Conservation (phyloP, 2,113 vertebrate species). For the Sinocyclocheilus anshuiensis region DNA sequence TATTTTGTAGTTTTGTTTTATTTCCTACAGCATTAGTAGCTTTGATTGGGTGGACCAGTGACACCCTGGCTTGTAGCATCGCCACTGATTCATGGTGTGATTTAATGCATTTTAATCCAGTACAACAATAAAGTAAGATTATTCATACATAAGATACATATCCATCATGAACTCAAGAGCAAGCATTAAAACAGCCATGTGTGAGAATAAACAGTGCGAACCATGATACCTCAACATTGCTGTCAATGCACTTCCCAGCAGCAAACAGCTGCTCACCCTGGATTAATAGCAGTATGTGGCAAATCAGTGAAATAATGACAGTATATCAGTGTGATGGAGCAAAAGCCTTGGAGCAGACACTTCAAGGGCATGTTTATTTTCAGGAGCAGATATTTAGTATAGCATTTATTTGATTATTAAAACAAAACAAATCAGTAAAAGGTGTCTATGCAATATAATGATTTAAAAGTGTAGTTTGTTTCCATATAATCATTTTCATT, state of each 20-base stretch:
- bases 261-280: constrained; percentile 3
- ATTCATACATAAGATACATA: not conserved
- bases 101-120: not conserved
- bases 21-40: too few relatives aligned
- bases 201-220: not conserved
- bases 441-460: not conserved
- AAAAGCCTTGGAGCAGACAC: constrained; percentile 15
- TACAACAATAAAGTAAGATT: not conserved
- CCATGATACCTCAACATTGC: not conserved
- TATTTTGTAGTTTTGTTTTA: too few relatives aligned
- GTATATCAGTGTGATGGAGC: constrained; percentile 11
- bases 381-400: constrained; percentile 43
- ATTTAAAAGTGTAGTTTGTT: not conserved
- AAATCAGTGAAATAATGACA: constrained; percentile 34
- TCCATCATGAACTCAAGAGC: not conserved
- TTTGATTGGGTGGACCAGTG: too few relatives aligned
- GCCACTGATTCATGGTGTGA: not conserved
- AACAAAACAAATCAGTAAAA: not conserved
- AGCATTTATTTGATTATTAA: constrained; percentile 27
- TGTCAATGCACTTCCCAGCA: not conserved
- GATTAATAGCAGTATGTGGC: not conserved
- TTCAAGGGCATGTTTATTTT: constrained; percentile 51
- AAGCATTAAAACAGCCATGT: not conserved
- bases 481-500: not conserved
- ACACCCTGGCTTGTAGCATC: too few relatives aligned